Evolutionary conservation across 2,888 invertebrate species (phyloP).

Genomic region (Hesperia comma): DNA sequence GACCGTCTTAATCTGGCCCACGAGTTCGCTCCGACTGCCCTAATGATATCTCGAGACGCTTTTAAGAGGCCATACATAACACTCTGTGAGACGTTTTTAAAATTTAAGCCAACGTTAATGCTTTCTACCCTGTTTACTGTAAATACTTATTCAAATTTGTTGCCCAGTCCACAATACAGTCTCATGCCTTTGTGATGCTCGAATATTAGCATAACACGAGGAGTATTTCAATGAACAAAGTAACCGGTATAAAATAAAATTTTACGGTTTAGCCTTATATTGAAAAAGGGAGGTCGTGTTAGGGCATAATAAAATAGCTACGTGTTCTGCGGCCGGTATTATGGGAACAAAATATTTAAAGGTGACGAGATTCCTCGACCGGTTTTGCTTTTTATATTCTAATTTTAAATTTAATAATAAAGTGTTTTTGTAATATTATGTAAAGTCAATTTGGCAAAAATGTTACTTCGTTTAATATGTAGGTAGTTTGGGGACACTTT

Average conservation of each 20-base stretch:
- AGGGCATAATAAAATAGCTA: constrained; percentile 70
- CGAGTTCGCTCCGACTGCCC: constrained; percentile 67
- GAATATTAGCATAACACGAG: constrained; percentile 76
- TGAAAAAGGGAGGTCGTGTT: constrained; percentile 70
- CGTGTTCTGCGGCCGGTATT: constrained; percentile 57
- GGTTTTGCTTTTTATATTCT: constrained; percentile 30
- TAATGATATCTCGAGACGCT: constrained; percentile 82
- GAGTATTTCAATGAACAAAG: constrained; percentile 78
- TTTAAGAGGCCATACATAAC: constrained; percentile 82
- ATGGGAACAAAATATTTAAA: constrained; percentile 66
- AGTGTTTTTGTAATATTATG: constrained; percentile 10
- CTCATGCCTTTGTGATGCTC: constrained; percentile 68
- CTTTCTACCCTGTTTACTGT: constrained; percentile 77
- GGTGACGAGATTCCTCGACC: constrained; percentile 50
- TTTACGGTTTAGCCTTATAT: constrained; percentile 78
- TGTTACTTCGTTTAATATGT: too few relatives aligned
- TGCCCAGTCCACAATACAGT: constrained; percentile 70
- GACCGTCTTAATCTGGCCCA: constrained; percentile 74
- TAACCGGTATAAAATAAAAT: constrained; percentile 77
- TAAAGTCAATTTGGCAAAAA: too few relatives aligned
- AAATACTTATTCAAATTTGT: constrained; percentile 82
- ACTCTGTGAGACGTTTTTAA: constrained; percentile 82
- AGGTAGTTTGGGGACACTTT: too few relatives aligned
- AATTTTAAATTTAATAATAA: constrained; percentile 20
- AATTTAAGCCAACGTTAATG: constrained; percentile 82